Evolutionary conservation across 1,140 invertebrate species (phyloP).

Genomic region (Trichoplusia ni): DNA sequence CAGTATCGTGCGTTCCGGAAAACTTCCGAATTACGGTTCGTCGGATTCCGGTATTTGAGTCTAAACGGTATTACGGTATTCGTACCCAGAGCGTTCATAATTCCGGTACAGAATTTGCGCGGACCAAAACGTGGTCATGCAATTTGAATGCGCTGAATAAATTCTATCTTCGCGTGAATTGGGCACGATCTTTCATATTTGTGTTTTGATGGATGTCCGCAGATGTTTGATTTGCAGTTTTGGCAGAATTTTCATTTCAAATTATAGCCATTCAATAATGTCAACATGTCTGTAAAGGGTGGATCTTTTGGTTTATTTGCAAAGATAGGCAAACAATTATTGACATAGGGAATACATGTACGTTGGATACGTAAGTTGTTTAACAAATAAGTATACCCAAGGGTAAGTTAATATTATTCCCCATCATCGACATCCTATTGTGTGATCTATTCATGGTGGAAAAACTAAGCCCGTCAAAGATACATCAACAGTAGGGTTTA

Average conservation of each 20-base stretch:
- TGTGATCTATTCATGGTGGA: too few relatives aligned
- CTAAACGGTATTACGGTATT: constrained; percentile 27
- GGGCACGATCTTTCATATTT: neutral
- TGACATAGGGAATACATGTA: too few relatives aligned
- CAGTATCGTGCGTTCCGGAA: constrained; percentile 16
- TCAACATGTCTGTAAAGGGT: too few relatives aligned
- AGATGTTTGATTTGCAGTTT: neutral
- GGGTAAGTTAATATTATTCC: too few relatives aligned
- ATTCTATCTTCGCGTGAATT: neutral
- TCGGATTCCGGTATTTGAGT: constrained; percentile 18
- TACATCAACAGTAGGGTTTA: too few relatives aligned
- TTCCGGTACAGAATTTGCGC: constrained; percentile 22
- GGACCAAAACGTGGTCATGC: constrained; percentile 11
- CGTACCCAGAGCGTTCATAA: constrained; percentile 23
- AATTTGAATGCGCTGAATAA: constrained; percentile 19
- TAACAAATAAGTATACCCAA: too few relatives aligned
- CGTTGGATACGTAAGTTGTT: too few relatives aligned
- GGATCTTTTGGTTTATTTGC: neutral
- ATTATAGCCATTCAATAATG: too few relatives aligned
- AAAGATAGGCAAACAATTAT: neutral
- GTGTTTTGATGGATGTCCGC: neutral
- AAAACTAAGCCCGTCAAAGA: too few relatives aligned
- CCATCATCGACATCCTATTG: too few relatives aligned
- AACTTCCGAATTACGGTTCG: constrained; percentile 22
- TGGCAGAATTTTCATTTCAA: too few relatives aligned